Evolutionary conservation across 2,888 invertebrate genomes (phyloP), one percentile per base, ranked within the genome.

Genomic region (Chloroclysta siterata): DNA sequence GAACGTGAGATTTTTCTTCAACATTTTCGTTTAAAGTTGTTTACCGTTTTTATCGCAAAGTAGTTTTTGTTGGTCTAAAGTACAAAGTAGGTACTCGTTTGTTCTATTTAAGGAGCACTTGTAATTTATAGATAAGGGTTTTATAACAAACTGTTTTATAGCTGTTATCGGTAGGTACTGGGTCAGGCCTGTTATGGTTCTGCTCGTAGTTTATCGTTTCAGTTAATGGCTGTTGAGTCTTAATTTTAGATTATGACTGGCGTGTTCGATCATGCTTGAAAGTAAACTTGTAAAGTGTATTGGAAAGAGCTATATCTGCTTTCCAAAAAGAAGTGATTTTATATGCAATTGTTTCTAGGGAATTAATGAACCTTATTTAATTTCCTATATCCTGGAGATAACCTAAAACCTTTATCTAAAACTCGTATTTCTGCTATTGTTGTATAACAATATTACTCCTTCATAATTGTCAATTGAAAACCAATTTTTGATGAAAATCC

Each of bases 161-260:
- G 76, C 63, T 74, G 78, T 84, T 84, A 83, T 83, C 81, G 78
- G 70, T 77, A 84, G 75, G 48, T 56, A 56, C 48, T 82, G 74
- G 85, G 83, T 87, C 83, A 82, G 73, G 76, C 81, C 78, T 81
- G 85, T 83, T 83, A 79, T 79, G 77, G 76, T 80, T 81, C 80
- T 74, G 29, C 42, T 42, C 33, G 17, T 57, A 68, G 73, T 74
- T 85, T 85, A 86, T 87, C 83, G 83, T 74, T 72, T 70, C 63
- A 51, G 72, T 78, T 76, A 80, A 74, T 74, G 75, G 73, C 75
- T 78, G 74, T 76, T 79, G 79, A 77, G 77, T 81, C 79, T 82
- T 74, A 78, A 75, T 80, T 80, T 73, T 73, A 80, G 78, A 82
- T 80, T 82, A 80, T 76, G 56, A 60, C 65, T 62, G 41, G 47